phyloP scores from a whole-genome alignment of 2,113 vertebrate species.

The Cygnus buccinator region DNA sequence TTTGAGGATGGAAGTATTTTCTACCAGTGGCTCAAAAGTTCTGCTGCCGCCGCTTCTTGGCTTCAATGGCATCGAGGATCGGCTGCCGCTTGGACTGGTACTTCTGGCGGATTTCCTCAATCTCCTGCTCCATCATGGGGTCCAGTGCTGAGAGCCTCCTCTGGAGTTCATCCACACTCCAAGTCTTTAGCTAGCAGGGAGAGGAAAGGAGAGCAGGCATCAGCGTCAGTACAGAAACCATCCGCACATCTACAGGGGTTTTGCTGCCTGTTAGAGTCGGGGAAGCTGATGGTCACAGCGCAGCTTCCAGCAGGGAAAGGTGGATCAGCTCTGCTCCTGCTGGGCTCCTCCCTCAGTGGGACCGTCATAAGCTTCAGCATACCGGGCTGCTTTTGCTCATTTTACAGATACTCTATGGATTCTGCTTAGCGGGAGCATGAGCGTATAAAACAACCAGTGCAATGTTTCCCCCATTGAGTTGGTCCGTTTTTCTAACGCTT shows the following conservation, averaged over 20 bases:
- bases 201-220: neutral
- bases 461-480: neutral
- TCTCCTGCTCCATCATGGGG: conserved; percentile 97
- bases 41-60: conserved; percentile 91
- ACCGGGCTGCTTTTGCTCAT: neutral
- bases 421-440: neutral
- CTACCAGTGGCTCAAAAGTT: conserved; percentile 81
- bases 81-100: conserved; percentile 94
- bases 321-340: neutral
- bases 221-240: neutral
- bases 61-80: conserved; percentile 93
- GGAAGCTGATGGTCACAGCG: rapidly evolving
- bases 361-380: neutral
- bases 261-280: neutral
- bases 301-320: neutral
- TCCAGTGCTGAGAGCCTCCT: conserved; percentile 86
- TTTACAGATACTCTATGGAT: neutral
- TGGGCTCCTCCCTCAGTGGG: neutral
- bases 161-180: conserved; percentile 90
- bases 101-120: conserved; percentile 93
- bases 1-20: conserved; percentile 5
- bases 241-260: neutral
- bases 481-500: neutral
- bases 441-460: neutral
- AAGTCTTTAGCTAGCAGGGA: conserved; percentile 82